These are phyloP conservation scores for Mythimna impura DNA, from an alignment of 2,888 invertebrate species.

Conservation along the genomic window DNA sequence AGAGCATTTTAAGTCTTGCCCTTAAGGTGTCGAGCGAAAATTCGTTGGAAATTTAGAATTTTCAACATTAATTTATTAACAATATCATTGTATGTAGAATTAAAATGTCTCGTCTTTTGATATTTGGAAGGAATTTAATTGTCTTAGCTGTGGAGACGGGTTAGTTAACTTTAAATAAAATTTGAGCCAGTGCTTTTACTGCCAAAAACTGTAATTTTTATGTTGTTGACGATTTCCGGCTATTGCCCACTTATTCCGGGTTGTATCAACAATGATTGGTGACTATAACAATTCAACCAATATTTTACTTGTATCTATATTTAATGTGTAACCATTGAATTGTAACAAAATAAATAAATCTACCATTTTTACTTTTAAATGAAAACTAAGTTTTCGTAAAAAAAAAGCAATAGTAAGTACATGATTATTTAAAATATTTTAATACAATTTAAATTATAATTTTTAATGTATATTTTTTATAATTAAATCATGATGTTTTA, in stretches of 20 bases:
- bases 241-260: slow-evolving; percentile 2
- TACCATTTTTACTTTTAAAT: slow-evolving; percentile 72
- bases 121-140: slow-evolving; percentile 39
- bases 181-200: slow-evolving; percentile 26
- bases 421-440: slow-evolving; percentile 32
- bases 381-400: slow-evolving; percentile 63
- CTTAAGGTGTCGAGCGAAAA: slow-evolving; percentile 5
- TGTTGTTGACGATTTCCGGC: not conserved
- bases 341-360: slow-evolving; percentile 40
- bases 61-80: slow-evolving; percentile 32
- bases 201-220: slow-evolving; percentile 11
- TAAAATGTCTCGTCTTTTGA: slow-evolving; percentile 36
- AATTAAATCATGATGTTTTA: slow-evolving; percentile 26
- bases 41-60: slow-evolving; percentile 49
- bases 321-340: slow-evolving; percentile 42
- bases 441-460: not conserved
- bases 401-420: slow-evolving; percentile 64
- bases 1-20: slow-evolving; percentile 33
- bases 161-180: slow-evolving; percentile 14
- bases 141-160: slow-evolving; percentile 13
- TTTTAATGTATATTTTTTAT: slow-evolving; percentile 27
- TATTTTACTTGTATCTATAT: slow-evolving; percentile 7
- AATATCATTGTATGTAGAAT: slow-evolving; percentile 36
- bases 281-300: not conserved
- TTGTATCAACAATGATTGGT: slow-evolving; percentile 9